Conservation (phyloP, 1,140 invertebrate genomes). For the Micrasema minimum region DNA sequence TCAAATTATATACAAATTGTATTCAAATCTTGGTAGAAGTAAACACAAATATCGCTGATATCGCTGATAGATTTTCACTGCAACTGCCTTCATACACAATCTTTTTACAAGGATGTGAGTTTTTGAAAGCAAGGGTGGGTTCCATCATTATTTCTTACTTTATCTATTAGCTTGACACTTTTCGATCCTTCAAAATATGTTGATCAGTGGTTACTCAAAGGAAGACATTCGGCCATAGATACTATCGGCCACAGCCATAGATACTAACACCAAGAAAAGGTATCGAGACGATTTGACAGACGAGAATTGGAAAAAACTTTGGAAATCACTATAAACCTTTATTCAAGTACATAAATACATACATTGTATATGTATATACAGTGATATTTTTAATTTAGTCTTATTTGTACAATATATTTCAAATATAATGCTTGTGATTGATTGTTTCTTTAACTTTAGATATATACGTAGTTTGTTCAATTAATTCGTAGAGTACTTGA, state of each 20-base stretch:
- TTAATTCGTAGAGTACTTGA: no score
- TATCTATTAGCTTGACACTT: conserved; percentile 7
- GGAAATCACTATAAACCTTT: conserved; percentile 13
- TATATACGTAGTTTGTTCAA: background rate
- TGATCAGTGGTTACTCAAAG: conserved; percentile 6
- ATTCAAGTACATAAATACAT: conserved; percentile 1
- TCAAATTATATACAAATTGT: no score
- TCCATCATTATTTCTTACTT: no score
- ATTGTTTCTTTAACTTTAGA: conserved; percentile 1
- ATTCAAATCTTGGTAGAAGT: no score
- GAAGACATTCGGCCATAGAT: conserved; percentile 8
- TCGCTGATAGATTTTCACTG: no score
- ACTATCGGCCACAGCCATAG: background rate
- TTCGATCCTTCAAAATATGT: conserved; percentile 17
- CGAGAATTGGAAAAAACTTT: conserved; percentile 10
- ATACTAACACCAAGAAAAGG: conserved; percentile 6
- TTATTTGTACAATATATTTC: background rate
- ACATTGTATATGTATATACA: background rate
- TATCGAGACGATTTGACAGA: conserved; percentile 1
- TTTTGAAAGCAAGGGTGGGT: no score
- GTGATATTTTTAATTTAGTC: conserved; percentile 2
- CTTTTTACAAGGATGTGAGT: no score
- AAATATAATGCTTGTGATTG: background rate
- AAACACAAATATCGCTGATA: no score
- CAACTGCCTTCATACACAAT: no score